Percentiles rank a stretch among this genome's conserved stretches.
Evolutionary conservation across 2,113 vertebrate species (phyloP).

Genomic region (Zosterops borbonicus): DNA sequence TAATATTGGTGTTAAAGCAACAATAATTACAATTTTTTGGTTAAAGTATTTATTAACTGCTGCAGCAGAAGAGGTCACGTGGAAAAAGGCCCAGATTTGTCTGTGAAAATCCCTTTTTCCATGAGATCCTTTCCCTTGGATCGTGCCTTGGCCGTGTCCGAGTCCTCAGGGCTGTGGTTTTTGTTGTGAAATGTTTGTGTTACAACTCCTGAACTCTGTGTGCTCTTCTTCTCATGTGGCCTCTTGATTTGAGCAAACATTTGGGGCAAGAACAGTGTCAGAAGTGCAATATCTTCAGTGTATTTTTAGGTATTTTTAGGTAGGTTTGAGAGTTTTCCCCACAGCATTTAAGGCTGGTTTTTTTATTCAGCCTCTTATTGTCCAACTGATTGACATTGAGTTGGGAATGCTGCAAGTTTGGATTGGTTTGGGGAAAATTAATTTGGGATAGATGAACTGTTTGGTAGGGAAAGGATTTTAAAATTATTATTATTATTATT

Average conservation of each 20-base stretch:
- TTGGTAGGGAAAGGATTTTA: background rate
- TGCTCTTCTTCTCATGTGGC: background rate
- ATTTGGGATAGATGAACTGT: background rate
- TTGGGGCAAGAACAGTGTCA: background rate
- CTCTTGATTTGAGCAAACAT: background rate
- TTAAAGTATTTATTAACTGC: background rate
- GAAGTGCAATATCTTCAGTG: background rate
- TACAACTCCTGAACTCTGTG: background rate
- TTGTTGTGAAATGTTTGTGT: background rate
- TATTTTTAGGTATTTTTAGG: background rate
- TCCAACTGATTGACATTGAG: rapidly evolving
- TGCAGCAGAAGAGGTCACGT: background rate
- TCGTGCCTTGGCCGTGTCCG: background rate
- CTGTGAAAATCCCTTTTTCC: background rate
- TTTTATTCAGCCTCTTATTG: background rate
- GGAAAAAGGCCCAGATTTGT: background rate
- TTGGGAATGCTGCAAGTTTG: background rate
- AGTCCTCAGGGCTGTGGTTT: background rate
- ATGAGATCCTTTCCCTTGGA: background rate
- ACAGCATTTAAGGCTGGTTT: background rate
- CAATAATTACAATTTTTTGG: background rate
- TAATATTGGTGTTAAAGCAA: background rate
- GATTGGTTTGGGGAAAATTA: background rate
- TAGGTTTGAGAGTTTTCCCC: background rate
- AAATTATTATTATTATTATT: background rate